Base-by-base conservation (phyloP, 2,113 vertebrate species). In the Columbina picui region DNA sequence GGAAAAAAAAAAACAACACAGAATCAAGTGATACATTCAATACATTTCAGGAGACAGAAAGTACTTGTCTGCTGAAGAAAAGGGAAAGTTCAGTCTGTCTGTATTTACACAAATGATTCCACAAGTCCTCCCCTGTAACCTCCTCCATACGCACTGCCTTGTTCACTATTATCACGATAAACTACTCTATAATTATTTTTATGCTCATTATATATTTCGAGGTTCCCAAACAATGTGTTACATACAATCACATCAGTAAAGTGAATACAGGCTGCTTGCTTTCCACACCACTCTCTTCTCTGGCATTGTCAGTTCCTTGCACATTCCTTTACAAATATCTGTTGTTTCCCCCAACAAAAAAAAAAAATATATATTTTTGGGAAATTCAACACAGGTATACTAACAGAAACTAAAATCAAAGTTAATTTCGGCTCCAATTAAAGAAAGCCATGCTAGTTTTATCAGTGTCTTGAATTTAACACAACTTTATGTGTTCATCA, bases 281-380 rank as follows among this genome's bases (percentile, higher is more conserved):
- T 78, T 70, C 36, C 39, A 71, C 38, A 73, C 3, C 45, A n/a
- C n/a, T 27, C 19, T 76, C 7, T 68, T 61, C 27, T 23, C 36
- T 25, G 14, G 1, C 13, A 30, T 6, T 68, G 16, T 32, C 52
- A 82, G 15, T 38, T 67, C 11, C 7, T 34, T 61, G 12, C 6
- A 16, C 8, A 3, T 18, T 34, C 23, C 18, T 89, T 71, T 21
- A 79, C 12, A 70, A 84, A 16, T 15, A 71, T 4, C 6, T 63
- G 55, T 30, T 56, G 16, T 17, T 70, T 26, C 2, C 5, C 1
- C 1, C 4, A 6, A 4, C 4, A 38, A 64, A 57, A 8, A 23
- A n/a, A 64, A 57, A 47, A 23, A 78, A 20, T 8, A 41, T 41
- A 41, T 74, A 18, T 3, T 63, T 3, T 36, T 43, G 7, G 4